Conservation (phyloP, 2,113 vertebrate species). For the Serilophus lunatus region DNA sequence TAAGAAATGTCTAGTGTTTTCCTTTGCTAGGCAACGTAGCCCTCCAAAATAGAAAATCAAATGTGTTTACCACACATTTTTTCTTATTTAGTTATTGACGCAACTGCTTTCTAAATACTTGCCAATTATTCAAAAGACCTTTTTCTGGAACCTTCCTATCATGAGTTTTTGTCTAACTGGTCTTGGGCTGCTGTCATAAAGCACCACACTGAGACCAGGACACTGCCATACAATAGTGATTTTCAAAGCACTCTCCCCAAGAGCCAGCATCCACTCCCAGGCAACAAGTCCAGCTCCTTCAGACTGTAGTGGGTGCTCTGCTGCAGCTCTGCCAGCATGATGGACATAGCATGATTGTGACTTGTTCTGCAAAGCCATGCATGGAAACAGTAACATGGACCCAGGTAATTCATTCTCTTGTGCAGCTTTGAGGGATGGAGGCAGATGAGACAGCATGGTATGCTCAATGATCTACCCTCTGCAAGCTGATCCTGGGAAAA, state of each 20-base stretch:
- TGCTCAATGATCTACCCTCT: background rate
- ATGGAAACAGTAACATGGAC: background rate
- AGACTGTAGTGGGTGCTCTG: rapidly evolving
- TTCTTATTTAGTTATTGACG: background rate
- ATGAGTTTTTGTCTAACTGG: background rate
- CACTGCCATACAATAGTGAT: background rate
- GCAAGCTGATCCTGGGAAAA: background rate
- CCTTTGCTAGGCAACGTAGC: background rate
- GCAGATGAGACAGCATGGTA: background rate
- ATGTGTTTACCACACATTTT: background rate
- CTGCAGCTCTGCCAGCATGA: background rate
- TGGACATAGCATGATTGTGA: too few species aligned
- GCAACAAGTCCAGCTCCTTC: background rate
- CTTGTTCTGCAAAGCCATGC: background rate
- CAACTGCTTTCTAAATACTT: background rate
- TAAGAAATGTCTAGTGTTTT: background rate
- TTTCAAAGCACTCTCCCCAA: background rate
- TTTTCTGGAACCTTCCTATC: background rate
- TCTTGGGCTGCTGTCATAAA: background rate
- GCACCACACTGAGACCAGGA: background rate
- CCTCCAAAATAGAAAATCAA: background rate
- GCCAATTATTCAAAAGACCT: background rate
- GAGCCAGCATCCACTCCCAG: background rate
- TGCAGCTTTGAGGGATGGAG: background rate
- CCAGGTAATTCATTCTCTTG: background rate